Evolutionary conservation across 53 echinoderm and acorn worm species (phyloP), one percentile per base, ranked within the genome.

Genomic region (Astropecten irregularis): DNA sequence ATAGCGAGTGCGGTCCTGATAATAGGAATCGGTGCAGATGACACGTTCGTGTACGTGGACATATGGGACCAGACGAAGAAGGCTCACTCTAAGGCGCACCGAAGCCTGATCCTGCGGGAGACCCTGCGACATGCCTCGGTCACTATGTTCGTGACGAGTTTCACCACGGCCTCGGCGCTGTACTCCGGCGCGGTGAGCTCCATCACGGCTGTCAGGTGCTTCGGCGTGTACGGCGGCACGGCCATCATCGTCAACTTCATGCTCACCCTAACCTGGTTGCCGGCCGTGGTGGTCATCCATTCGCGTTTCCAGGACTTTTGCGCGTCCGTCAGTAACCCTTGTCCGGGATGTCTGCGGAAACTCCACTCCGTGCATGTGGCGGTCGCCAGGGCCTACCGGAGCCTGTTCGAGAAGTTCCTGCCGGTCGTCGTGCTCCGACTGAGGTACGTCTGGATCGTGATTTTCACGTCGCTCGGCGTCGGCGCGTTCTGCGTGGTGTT

Each of bases 141-240:
- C 11, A 95, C 93, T 2, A 91, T 95, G 93, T 93, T 95, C 39
- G 95, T 95, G 0, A 95, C 95, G 9, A 95, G 95, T 52, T 73
- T 95, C 11, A 95, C 95, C 0, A 95, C 95, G 2, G 84, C 91
- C 0, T 88, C 95, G 3, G 95, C 95, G 51, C 83, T 95, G 33
- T 88, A 42, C 79, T 79, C 85, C 16, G 86, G 85, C 53, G 65
- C 85, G 16, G 74, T 90, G 18, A 95, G 95, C 55, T 82, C 88
- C 4, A 95, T 95, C 31, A 95, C 95, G 15, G 91, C 95, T 20
- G 93, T 95, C 37, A 69, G 67, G 44, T 95, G 95, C 58, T 95
- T 95, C 32, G 90, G 88, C 20, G 88, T 93, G 22, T 95, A 91
- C 31, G 86, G 88, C 14, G 95, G 95, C 9, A 94, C 91, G 8